A percentile compares a stretch with the other conserved stretches of the same genome.
Evolutionary conservation across 2,888 invertebrate genomes (phyloP).

Genomic region (Calameuta idolon): DNA sequence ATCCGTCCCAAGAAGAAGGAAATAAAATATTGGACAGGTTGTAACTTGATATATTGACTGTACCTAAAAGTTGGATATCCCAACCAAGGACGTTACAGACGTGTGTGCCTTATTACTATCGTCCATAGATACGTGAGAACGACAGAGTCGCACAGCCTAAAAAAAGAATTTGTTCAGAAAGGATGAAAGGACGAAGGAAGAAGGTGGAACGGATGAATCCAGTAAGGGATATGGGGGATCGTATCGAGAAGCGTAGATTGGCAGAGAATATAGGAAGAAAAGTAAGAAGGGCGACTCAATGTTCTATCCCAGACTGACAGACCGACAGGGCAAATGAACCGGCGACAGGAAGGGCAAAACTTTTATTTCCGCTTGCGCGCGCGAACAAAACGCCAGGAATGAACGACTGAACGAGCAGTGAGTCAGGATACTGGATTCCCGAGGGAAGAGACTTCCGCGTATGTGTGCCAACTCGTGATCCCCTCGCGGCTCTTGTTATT

Average conservation of each 20-base stretch:
- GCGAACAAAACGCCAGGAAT: neutral
- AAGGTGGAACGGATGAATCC: neutral
- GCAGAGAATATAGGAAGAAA: neutral
- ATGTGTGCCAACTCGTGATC: neutral
- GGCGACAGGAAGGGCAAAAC: constrained; percentile 8
- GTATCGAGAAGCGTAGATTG: neutral
- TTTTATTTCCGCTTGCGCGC: constrained; percentile 2
- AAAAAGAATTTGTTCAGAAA: neutral
- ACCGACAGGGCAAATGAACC: neutral
- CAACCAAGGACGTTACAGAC: no score
- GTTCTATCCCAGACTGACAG: neutral
- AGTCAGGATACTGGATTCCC: neutral
- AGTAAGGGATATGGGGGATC: neutral
- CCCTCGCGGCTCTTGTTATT: neutral
- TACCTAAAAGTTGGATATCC: neutral
- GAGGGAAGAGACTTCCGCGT: neutral
- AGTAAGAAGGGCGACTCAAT: neutral
- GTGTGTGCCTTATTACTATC: neutral
- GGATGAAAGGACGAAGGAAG: neutral
- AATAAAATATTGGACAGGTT: neutral
- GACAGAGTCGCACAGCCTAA: neutral
- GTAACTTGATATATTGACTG: neutral
- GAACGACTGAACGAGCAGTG: neutral
- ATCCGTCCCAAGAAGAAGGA: neutral
- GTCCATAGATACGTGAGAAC: neutral